These are phyloP conservation scores for Phyllotreta cruciferae DNA, from an alignment of 2,888 invertebrate species.

Conservation along the genomic window DNA sequence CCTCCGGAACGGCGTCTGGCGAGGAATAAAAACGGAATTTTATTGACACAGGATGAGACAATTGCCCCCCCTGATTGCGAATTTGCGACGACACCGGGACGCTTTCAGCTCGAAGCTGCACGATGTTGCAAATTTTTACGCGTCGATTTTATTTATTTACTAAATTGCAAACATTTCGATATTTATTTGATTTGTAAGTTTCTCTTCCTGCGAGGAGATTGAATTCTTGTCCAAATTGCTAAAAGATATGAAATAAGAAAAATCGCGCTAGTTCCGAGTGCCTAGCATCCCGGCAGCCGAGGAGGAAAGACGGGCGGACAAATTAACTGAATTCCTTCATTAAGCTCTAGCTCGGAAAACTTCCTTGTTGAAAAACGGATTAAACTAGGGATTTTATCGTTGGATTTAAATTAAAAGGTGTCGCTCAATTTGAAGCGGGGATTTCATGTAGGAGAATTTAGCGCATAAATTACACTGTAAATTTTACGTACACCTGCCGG, in stretches of 20 bases:
- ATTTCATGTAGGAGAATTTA: conserved; percentile 3
- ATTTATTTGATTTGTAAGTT: too few species aligned
- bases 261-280: too few species aligned
- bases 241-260: too few species aligned
- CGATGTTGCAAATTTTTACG: background rate
- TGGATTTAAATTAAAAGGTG: conserved; percentile 42
- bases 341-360: conserved; percentile 13
- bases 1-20: background rate
- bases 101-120: conserved; percentile 19
- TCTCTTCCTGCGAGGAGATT: too few species aligned
- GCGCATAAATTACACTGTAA: too few species aligned
- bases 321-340: conserved; percentile 19
- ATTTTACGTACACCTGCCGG: too few species aligned
- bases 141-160: background rate
- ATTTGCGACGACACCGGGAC: conserved; percentile 22
- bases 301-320: background rate
- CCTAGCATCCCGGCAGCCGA: too few species aligned
- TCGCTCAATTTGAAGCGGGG: conserved; percentile 42
- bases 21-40: conserved; percentile 16
- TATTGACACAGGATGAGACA: conserved; percentile 14
- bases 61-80: conserved; percentile 18
- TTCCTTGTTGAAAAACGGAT: conserved; percentile 12
- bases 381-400: conserved; percentile 25
- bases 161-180: too few species aligned
- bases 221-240: too few species aligned